Percentiles rank a stretch among this genome's conserved stretches.
These are phyloP conservation scores for Frankliniella fusca DNA, from an alignment of 2,888 invertebrate species.

Conservation along the genomic window DNA sequence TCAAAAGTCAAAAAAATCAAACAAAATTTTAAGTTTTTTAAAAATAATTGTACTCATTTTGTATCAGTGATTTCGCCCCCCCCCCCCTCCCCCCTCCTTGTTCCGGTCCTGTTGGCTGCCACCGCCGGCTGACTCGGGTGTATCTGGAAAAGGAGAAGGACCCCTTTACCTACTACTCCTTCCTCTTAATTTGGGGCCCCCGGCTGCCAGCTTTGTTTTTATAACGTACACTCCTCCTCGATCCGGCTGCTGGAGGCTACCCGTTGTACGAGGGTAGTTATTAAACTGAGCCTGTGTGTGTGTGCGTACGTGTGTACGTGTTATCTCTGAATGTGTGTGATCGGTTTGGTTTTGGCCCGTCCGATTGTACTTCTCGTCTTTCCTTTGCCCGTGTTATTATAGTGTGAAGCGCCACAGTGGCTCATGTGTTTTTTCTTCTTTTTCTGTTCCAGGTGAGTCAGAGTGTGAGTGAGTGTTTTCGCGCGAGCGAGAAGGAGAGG, in stretches of 20 bases:
- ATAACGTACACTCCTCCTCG: background rate
- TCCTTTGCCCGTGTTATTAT: background rate
- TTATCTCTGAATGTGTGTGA: no score
- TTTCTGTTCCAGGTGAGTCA: background rate
- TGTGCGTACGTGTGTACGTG: no score
- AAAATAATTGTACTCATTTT: no score
- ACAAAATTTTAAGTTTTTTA: no score
- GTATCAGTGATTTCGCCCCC: no score
- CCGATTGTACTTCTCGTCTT: background rate
- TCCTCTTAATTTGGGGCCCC: constrained; percentile 10
- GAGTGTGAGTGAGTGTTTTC: background rate
- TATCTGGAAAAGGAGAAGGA: background rate
- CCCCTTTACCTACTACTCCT: background rate
- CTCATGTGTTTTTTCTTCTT: background rate
- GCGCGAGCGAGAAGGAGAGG: background rate
- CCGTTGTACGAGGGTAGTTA: background rate
- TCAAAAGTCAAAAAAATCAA: no score
- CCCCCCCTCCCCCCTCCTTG: no score
- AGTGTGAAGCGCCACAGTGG: background rate
- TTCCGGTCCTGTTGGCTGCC: no score
- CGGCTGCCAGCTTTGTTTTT: background rate
- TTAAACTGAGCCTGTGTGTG: no score
- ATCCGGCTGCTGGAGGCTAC: background rate
- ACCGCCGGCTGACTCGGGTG: background rate
- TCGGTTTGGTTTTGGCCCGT: no score